phyloP scores from a whole-genome alignment of 1,140 invertebrate species.

The Pseudobourletiella spinata region DNA sequence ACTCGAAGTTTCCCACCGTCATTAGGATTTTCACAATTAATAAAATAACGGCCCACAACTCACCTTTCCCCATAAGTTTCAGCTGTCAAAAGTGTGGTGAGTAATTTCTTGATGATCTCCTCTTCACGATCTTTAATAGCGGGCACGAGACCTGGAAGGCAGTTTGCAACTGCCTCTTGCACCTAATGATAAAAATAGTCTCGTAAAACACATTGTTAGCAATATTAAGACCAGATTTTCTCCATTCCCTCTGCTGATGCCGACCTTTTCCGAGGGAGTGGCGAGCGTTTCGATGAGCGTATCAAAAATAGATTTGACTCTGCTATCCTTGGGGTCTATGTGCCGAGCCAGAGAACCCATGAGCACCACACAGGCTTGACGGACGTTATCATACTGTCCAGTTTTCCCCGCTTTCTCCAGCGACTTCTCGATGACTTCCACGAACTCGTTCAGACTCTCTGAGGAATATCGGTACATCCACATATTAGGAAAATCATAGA shows the following conservation, averaged over 20 bases:
- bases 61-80: slow-evolving; percentile 95
- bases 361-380: slow-evolving; percentile 91
- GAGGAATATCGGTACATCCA: too few species aligned
- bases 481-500: too few species aligned
- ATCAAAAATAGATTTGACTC: slow-evolving; percentile 85
- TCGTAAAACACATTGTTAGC: not conserved
- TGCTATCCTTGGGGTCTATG: slow-evolving; percentile 77
- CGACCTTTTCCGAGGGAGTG: slow-evolving; percentile 92
- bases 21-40: too few species aligned
- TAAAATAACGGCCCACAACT: too few species aligned
- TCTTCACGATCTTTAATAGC: slow-evolving; percentile 84
- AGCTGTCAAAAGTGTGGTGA: slow-evolving; percentile 80
- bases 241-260: too few species aligned
- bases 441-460: slow-evolving; percentile 53
- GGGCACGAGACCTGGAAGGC: slow-evolving; percentile 84
- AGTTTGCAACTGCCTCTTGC: slow-evolving; percentile 95
- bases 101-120: slow-evolving; percentile 73
- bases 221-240: slow-evolving; percentile 1
- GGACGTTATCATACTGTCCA: slow-evolving; percentile 80
- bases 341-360: slow-evolving; percentile 94
- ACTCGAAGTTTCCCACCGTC: too few species aligned
- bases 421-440: slow-evolving; percentile 84
- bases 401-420: slow-evolving; percentile 82
- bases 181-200: slow-evolving; percentile 54
- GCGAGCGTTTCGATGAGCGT: slow-evolving; percentile 83